phyloP scores from a whole-genome alignment of 2,888 invertebrate genomes.

The Eilema caniola region DNA sequence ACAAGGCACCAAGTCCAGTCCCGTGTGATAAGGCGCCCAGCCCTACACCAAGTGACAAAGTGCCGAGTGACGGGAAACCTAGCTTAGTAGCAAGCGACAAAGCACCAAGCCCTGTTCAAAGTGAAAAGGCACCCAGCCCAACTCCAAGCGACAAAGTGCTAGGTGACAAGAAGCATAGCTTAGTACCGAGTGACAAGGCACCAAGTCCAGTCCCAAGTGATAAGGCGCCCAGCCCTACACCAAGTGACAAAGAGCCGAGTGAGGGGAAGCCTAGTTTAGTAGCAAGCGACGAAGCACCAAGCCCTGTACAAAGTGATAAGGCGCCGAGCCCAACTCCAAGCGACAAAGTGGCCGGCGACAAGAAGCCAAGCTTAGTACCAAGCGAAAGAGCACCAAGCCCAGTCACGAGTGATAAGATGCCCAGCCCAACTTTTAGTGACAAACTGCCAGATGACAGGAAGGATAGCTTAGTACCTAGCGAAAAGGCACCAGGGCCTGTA shows the following conservation, averaged over 20 bases:
- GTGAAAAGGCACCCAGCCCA: constrained; percentile 7
- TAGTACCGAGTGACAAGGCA: background rate
- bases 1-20: constrained; percentile 11
- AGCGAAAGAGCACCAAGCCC: constrained; percentile 13
- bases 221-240: background rate
- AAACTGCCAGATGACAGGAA: constrained; percentile 22
- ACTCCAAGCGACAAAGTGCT: constrained; percentile 12
- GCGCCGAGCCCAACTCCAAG: background rate
- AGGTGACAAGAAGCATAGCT: background rate
- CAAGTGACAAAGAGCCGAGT: constrained; percentile 13
- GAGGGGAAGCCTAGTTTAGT: background rate
- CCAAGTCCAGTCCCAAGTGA: background rate
- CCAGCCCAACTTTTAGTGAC: constrained; percentile 22
- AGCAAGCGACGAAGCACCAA: background rate
- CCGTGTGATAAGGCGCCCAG: too few relatives aligned
- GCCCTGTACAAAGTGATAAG: background rate
- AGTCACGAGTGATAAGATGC: constrained; percentile 3
- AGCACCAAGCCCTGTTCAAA: background rate
- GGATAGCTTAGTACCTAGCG: background rate
- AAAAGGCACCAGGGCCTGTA: background rate
- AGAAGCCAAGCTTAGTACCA: constrained; percentile 17
- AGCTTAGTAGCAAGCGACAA: constrained; percentile 10
- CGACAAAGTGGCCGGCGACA: constrained; percentile 5
- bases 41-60: constrained; percentile 23
- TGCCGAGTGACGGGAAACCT: constrained; percentile 29